Base-by-base conservation (phyloP, 2,113 vertebrate species). In the Zosterops japonicus region DNA sequence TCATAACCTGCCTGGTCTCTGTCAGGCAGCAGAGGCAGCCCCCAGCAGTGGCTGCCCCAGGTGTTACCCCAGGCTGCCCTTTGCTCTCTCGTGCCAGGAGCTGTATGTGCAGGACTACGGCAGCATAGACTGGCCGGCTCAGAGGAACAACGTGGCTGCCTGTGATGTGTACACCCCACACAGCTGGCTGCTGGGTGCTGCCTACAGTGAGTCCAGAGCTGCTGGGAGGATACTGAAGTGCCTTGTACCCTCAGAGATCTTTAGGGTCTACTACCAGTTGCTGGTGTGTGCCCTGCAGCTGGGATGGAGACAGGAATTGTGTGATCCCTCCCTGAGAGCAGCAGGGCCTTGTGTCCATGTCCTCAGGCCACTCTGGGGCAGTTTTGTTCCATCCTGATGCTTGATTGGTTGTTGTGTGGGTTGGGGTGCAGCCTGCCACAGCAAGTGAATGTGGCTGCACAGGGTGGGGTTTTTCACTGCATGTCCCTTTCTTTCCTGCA, bases 161-260 rank as follows among this genome's bases (percentile, higher is more conserved):
- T 98, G 98, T 35, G 99, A 99, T 17, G 24, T 99, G 76, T 99
- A 99, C 96, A 99, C 98, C 1, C 98, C 99, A 0, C 99, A 99
- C 95, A 99, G 98, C 97, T 97, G 97, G 59, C 97, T 99, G 64
- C 98, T 99, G 70, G 95, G 27, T 0, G 7, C 96, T 0, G 96
- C 98, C 33, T 98, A 99, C 2, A 97, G 99, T 99, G 56, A 95
- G 95, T 46, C 10, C 2, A 0, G 13, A 41, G 12, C 31, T 2
- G 8, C 35, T 76, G 20, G 4, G 8, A 17, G 23, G 31, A 35
- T 61, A 24, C 55, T 49, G 41, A 70, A 52, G 36, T 59, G 55
- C 47, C 31, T 47, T 46, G 50, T 39, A 39, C 35, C 6, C 3
- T 28, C 23, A 24, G 23, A 35, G 12, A 21, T 61, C 46, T 31